These are phyloP conservation scores for Orius laevigatus DNA, from an alignment of 1,140 invertebrate species.

Conservation along the genomic window DNA sequence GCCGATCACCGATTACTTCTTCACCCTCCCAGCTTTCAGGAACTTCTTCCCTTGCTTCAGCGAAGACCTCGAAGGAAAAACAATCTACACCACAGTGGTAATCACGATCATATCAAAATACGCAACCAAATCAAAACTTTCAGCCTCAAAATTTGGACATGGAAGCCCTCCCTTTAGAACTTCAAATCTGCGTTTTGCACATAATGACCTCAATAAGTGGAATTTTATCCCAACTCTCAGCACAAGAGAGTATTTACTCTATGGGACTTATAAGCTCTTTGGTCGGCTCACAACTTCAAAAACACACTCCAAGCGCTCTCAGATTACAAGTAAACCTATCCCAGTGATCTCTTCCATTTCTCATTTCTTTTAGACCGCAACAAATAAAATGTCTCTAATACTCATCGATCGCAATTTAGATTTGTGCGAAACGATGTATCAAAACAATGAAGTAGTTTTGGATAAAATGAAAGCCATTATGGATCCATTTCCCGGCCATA, in stretches of 20 bases:
- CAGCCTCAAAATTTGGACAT: neutral
- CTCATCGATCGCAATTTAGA: slow-evolving; percentile 30
- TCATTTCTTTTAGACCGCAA: slow-evolving; percentile 23
- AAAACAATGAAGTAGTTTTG: slow-evolving; percentile 24
- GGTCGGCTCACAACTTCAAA: slow-evolving; percentile 27
- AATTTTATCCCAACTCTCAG: slow-evolving; percentile 25
- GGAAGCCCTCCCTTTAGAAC: slow-evolving; percentile 18
- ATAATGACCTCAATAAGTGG: slow-evolving; percentile 23
- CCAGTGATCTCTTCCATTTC: slow-evolving; percentile 3
- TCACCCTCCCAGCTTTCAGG: slow-evolving; percentile 28
- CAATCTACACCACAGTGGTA: neutral
- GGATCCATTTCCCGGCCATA: slow-evolving; percentile 26
- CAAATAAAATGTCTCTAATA: slow-evolving; percentile 27
- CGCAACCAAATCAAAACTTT: neutral
- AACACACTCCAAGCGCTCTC: slow-evolving; percentile 19
- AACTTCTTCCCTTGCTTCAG: slow-evolving; percentile 26
- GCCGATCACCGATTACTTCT: slow-evolving; percentile 25
- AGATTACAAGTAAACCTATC: slow-evolving; percentile 21
- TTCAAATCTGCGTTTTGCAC: slow-evolving; percentile 20
- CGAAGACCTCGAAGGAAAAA: slow-evolving; percentile 12
- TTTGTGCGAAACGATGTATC: slow-evolving; percentile 21
- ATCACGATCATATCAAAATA: neutral
- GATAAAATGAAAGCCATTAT: slow-evolving; percentile 27
- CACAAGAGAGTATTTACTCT: slow-evolving; percentile 28
- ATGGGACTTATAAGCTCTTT: slow-evolving; percentile 28